phyloP scores from a whole-genome alignment of 2,888 invertebrate species.

The Furcula furcula region DNA sequence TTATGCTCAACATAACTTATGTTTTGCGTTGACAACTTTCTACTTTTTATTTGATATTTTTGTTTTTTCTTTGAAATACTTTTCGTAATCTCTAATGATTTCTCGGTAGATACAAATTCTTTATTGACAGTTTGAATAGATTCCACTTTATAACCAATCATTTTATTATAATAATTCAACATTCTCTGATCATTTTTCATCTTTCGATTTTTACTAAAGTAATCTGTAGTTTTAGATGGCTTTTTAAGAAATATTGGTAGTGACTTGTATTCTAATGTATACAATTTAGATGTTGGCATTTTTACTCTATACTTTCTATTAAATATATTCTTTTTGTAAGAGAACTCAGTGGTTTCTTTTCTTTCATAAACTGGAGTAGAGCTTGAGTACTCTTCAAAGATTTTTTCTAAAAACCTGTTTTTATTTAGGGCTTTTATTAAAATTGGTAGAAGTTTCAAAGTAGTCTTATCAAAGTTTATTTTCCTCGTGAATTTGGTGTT shows the following conservation, averaged over 20 bases:
- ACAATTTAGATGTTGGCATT: constrained; percentile 42
- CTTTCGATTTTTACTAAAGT: constrained; percentile 58
- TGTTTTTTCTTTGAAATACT: constrained; percentile 8
- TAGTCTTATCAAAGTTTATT: constrained; percentile 42
- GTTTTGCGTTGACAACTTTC: too few species aligned
- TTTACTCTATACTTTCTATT: constrained; percentile 45
- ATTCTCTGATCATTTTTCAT: constrained; percentile 59
- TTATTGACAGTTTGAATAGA: constrained; percentile 2
- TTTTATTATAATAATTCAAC: constrained; percentile 62
- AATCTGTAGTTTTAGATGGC: constrained; percentile 56
- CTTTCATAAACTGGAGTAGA: constrained; percentile 32
- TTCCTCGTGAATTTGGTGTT: constrained; percentile 43
- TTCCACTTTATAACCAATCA: constrained; percentile 49
- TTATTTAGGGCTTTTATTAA: constrained; percentile 57
- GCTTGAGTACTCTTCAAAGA: constrained; percentile 46
- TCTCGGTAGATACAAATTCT: constrained; percentile 29
- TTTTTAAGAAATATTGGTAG: constrained; percentile 47
- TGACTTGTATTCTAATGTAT: constrained; percentile 52
- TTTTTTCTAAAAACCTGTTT: constrained; percentile 48
- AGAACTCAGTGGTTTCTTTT: constrained; percentile 37
- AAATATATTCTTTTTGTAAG: constrained; percentile 44
- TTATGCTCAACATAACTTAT: constrained; percentile 1
- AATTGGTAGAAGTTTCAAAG: constrained; percentile 54
- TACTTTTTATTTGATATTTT: constrained; percentile 4
- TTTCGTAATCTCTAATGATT: too few species aligned